These are phyloP conservation scores for Cyrtonyx montezumae DNA, from an alignment of 2,113 vertebrate genomes.

Conservation along the genomic window DNA sequence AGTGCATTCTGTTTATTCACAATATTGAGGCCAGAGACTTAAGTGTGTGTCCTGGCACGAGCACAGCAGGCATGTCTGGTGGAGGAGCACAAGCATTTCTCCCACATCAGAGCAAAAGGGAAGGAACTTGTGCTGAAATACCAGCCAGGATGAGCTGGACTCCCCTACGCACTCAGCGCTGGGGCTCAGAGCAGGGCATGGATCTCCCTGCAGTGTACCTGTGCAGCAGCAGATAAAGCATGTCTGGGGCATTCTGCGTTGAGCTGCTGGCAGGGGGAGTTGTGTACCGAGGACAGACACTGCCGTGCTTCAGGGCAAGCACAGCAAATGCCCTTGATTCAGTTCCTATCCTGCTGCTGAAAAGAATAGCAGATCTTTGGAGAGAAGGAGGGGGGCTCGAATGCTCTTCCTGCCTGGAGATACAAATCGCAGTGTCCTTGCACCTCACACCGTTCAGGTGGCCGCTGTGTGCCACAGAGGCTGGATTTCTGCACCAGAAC, in stretches of 20 bases:
- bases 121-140: background rate
- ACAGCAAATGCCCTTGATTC: background rate
- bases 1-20: background rate
- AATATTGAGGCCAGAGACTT: accelerated
- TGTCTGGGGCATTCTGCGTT: background rate
- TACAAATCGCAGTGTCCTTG: background rate
- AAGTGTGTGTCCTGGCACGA: background rate
- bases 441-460: background rate
- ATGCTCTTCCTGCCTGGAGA: background rate
- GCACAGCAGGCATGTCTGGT: background rate
- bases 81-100: background rate
- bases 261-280: background rate
- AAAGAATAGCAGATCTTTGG: background rate
- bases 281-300: background rate
- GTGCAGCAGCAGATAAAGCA: background rate
- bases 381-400: background rate
- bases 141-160: background rate
- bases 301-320: background rate
- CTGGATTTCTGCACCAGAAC: background rate
- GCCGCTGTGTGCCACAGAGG: background rate
- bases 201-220: background rate
- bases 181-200: background rate
- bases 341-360: background rate
- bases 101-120: background rate
- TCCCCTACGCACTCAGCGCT: accelerated